Evolutionary conservation across 2,888 invertebrate genomes (phyloP).

Genomic region (Ptychoptera albimana): DNA sequence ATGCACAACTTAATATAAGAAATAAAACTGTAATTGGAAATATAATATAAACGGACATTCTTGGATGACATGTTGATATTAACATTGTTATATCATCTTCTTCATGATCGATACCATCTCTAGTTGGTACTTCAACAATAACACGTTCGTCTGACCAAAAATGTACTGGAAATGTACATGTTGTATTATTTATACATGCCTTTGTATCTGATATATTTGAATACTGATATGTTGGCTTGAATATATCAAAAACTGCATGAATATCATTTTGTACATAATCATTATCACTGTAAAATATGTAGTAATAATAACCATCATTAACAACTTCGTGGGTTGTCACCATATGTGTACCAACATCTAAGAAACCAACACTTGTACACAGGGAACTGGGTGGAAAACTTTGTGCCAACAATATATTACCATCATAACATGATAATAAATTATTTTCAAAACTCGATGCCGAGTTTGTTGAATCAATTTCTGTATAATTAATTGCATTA

Average conservation of each 20-base stretch:
- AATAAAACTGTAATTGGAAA: conserved; percentile 64
- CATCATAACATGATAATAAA: conserved; percentile 57
- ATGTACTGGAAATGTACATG: conserved; percentile 55
- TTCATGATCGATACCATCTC: conserved; percentile 62
- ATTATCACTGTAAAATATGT: conserved; percentile 78
- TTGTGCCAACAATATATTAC: conserved; percentile 49
- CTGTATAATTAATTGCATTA: conserved; percentile 41
- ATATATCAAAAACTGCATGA: conserved; percentile 70
- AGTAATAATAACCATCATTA: conserved; percentile 72
- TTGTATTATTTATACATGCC: conserved; percentile 58
- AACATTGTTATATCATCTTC: conserved; percentile 55
- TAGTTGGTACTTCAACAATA: conserved; percentile 69
- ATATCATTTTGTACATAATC: conserved; percentile 64
- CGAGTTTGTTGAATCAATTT: conserved; percentile 31
- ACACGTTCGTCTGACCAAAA: conserved; percentile 64
- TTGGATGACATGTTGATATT: conserved; percentile 62
- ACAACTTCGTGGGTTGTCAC: conserved; percentile 52
- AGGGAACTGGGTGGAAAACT: conserved; percentile 50
- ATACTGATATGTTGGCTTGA: conserved; percentile 69
- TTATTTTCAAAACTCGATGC: conserved; percentile 73
- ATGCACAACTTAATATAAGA: conserved; percentile 62
- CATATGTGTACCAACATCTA: conserved; percentile 47
- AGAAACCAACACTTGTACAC: conserved; percentile 51
- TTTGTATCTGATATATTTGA: conserved; percentile 47
- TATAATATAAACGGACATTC: conserved; percentile 61